phyloP scores from a whole-genome alignment of 2,113 vertebrate genomes.

The Furnarius figulus region DNA sequence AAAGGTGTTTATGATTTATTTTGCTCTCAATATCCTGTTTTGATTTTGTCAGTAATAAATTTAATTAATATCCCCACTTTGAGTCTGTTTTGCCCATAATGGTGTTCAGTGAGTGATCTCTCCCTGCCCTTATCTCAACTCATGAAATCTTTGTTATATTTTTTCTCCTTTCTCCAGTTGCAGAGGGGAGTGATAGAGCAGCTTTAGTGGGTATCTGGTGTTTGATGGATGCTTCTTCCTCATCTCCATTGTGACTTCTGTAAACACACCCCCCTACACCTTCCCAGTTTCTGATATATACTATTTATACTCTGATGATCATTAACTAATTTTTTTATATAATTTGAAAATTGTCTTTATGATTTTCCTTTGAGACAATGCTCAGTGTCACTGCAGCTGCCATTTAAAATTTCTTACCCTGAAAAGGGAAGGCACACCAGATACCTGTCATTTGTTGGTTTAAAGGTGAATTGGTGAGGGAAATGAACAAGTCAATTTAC shows the following conservation, averaged over 20 bases:
- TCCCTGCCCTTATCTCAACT: background rate
- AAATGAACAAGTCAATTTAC: too few relatives aligned
- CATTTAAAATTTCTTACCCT: background rate
- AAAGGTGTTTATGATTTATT: background rate
- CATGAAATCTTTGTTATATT: background rate
- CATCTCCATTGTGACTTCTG: background rate
- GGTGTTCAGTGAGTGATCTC: background rate
- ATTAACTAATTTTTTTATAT: background rate
- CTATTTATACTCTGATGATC: background rate
- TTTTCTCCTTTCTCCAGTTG: background rate
- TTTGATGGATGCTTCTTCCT: background rate
- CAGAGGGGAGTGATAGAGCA: background rate
- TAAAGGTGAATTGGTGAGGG: too few relatives aligned
- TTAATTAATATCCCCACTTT: background rate
- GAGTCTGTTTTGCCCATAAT: background rate
- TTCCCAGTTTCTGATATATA: background rate
- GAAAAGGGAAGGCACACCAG: background rate
- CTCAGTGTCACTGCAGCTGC: background rate
- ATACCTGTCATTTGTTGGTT: background rate
- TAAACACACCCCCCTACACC: background rate
- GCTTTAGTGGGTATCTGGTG: background rate
- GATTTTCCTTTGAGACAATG: background rate
- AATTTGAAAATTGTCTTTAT: background rate
- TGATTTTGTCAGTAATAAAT: background rate
- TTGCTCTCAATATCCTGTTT: background rate